phyloP scores from a whole-genome alignment of 2,888 invertebrate genomes.

The Stenurella melanura region DNA sequence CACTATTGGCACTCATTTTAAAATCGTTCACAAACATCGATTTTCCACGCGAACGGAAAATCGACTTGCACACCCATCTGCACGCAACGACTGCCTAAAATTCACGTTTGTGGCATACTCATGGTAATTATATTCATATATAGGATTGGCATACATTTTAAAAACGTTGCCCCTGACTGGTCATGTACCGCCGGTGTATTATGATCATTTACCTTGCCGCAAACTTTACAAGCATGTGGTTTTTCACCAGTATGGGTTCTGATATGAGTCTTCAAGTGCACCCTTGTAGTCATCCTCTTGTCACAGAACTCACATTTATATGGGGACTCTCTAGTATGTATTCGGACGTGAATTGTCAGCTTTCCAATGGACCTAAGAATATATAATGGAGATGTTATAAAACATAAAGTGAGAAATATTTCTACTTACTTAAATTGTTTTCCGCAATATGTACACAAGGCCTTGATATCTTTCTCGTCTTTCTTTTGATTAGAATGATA shows the following conservation, averaged over 20 bases:
- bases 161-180: too few species aligned
- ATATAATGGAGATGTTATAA: not conserved
- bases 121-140: too few species aligned
- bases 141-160: too few species aligned
- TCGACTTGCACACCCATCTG: too few species aligned
- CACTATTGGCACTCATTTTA: too few species aligned
- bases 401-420: not conserved
- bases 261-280: slow-evolving; percentile 64
- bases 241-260: slow-evolving; percentile 67
- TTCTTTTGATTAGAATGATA: slow-evolving; percentile 42
- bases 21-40: too few species aligned
- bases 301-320: slow-evolving; percentile 66
- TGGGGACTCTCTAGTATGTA: slow-evolving; percentile 67
- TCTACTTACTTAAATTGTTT: slow-evolving; percentile 63
- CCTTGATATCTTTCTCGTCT: slow-evolving; percentile 41
- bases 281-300: slow-evolving; percentile 61
- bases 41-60: too few species aligned
- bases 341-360: slow-evolving; percentile 63
- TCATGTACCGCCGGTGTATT: too few species aligned
- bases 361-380: slow-evolving; percentile 51
- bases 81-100: too few species aligned
- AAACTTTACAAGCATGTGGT: slow-evolving; percentile 66
- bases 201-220: slow-evolving; percentile 66
- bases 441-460: slow-evolving; percentile 65
- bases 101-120: too few species aligned